Percentiles rank a stretch among this genome's conserved stretches.
Evolutionary conservation across 2,888 invertebrate genomes (phyloP).

Genomic region (Entomobrya proxima): DNA sequence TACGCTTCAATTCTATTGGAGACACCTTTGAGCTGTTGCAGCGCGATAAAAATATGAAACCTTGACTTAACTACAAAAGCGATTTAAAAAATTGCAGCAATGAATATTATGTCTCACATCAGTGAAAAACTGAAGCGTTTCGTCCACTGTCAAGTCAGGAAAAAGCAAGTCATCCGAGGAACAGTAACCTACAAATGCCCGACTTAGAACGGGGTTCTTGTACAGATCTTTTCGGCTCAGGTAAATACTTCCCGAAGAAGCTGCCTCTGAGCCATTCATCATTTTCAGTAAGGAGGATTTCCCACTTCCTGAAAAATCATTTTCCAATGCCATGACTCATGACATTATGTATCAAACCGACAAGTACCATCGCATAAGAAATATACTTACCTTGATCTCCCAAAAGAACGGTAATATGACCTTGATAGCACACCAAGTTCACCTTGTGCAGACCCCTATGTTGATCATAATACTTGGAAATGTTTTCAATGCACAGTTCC

Average conservation of each 20-base stretch:
- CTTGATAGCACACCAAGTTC: constrained; percentile 59
- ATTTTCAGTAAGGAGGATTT: constrained; percentile 42
- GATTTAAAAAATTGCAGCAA: background rate
- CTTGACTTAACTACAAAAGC: background rate
- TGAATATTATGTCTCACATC: constrained; percentile 4
- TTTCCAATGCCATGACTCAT: background rate
- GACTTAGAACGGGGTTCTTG: constrained; percentile 22
- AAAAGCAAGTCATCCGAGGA: constrained; percentile 48
- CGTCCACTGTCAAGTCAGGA: constrained; percentile 65
- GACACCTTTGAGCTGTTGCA: constrained; percentile 56
- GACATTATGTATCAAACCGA: background rate
- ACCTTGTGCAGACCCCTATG: constrained; percentile 48
- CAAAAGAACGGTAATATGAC: constrained; percentile 48
- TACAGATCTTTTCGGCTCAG: constrained; percentile 56
- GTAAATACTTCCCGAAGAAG: constrained; percentile 34
- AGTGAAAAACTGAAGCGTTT: constrained; percentile 63
- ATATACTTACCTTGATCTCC: constrained; percentile 48
- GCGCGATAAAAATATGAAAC: too few species aligned
- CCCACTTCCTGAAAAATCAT: constrained; percentile 29
- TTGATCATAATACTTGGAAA: constrained; percentile 57
- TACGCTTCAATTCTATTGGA: constrained; percentile 45
- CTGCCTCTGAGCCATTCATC: constrained; percentile 22
- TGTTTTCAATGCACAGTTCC: constrained; percentile 57
- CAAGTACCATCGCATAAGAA: background rate
- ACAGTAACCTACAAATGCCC: constrained; percentile 64